These are phyloP conservation scores for Misgurnus anguillicaudatus DNA, from an alignment of 2,113 vertebrate genomes.

Conservation along the genomic window DNA sequence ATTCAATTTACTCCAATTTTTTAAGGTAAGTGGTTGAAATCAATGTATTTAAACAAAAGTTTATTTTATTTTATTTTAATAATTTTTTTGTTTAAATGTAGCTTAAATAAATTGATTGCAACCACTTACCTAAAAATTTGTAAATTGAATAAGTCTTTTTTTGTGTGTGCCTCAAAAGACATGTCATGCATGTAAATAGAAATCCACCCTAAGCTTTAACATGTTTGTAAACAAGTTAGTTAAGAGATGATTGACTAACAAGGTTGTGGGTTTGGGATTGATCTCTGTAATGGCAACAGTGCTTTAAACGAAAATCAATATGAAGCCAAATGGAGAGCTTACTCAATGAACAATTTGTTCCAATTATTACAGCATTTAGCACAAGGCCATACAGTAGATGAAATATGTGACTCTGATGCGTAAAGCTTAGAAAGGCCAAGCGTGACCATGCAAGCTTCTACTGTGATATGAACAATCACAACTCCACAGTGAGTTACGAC, in stretches of 20 bases:
- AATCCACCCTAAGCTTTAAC: background rate
- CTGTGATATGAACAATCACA: background rate
- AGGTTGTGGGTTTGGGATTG: background rate
- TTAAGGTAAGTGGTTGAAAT: too few species aligned
- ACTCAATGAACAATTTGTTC: background rate
- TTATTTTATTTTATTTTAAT: too few species aligned
- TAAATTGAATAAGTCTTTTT: too few species aligned
- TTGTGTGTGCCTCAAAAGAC: too few species aligned
- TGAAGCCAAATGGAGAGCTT: background rate
- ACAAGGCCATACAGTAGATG: background rate
- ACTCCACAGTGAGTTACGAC: background rate
- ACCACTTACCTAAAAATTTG: too few species aligned
- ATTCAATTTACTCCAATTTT: too few species aligned
- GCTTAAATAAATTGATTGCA: too few species aligned
- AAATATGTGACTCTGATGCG: background rate
- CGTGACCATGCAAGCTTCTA: background rate
- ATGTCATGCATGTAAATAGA: background rate
- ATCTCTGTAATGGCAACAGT: conserved; percentile 1
- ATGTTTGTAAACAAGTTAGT: background rate
- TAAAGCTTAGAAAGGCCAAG: background rate
- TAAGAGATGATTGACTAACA: background rate
- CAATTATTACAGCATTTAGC: conserved; percentile 8
- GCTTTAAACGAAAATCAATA: background rate
- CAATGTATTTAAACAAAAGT: too few species aligned
- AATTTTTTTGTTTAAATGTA: too few species aligned